These are phyloP conservation scores for Ommatoiulus sabulosus DNA, from an alignment of 2,888 invertebrate species.

Conservation along the genomic window DNA sequence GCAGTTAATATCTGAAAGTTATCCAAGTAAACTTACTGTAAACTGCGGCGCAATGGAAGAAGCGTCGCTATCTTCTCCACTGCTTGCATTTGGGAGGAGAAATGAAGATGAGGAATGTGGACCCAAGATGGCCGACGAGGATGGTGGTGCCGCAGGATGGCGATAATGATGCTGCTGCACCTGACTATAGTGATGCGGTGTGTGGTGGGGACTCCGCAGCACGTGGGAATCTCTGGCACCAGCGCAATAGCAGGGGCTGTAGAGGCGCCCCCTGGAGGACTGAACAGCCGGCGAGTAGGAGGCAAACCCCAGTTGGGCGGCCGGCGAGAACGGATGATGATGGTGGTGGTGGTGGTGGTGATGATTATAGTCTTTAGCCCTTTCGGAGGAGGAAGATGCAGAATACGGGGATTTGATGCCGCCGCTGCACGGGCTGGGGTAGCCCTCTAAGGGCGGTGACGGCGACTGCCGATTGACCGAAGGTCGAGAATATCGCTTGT, in stretches of 20 bases:
- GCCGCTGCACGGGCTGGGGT: background rate
- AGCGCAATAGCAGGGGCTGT: background rate
- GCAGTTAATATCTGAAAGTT: too few relatives aligned
- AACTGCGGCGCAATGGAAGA: background rate
- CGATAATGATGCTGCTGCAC: conserved; percentile 28
- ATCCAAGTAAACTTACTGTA: background rate
- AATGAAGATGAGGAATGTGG: background rate
- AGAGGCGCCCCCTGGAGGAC: background rate
- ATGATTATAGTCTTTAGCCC: background rate
- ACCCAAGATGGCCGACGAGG: conserved; percentile 8
- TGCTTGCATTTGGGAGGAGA: conserved; percentile 42
- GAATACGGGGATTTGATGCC: background rate
- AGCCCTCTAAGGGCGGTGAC: background rate
- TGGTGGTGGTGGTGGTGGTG: background rate
- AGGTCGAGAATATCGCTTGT: background rate
- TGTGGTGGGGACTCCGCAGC: background rate
- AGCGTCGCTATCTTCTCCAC: conserved; percentile 55
- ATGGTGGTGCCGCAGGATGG: background rate
- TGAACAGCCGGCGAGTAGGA: background rate
- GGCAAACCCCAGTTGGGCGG: background rate
- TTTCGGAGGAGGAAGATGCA: background rate
- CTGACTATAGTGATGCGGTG: background rate
- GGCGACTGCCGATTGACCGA: background rate
- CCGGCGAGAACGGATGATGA: background rate
- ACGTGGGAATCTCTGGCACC: background rate